A percentile compares a stretch with the other conserved stretches of the same genome.
These are phyloP conservation scores for Scolopax mira DNA, from an alignment of 2,113 vertebrate genomes.

Conservation along the genomic window DNA sequence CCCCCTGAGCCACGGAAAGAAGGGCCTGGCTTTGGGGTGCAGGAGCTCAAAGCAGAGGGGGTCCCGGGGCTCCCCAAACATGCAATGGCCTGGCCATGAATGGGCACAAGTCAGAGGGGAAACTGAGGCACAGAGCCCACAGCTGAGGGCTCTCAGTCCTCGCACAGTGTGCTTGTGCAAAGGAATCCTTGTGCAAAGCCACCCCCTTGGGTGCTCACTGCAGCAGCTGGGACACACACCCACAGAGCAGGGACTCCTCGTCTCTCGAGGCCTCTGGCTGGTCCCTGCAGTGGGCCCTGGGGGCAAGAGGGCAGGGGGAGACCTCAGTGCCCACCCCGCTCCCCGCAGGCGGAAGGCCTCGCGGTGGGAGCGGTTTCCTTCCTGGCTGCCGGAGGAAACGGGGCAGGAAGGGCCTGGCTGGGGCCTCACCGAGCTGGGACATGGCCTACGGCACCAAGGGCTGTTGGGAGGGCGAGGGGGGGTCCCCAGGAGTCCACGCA, in stretches of 20 bases:
- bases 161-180: accelerated
- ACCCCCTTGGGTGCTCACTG: accelerated
- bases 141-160: not conserved
- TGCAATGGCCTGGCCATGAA: accelerated
- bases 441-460: not conserved
- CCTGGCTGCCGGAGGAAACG: conserved; percentile 36
- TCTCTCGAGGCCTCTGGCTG: not conserved
- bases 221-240: not conserved
- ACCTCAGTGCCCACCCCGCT: not conserved
- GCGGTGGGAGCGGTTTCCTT: conserved; percentile 35
- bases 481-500: accelerated
- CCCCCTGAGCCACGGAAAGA: too few species aligned
- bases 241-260: not conserved
- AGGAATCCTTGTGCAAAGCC: not conserved
- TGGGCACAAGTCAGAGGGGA: not conserved
- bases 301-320: not conserved
- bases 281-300: not conserved
- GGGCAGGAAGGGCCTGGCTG: conserved; percentile 50
- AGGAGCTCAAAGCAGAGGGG: not conserved
- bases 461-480: too few species aligned
- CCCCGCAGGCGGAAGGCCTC: conserved; percentile 10
- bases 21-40: not conserved
- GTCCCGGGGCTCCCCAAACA: not conserved
- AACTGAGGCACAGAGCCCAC: not conserved
- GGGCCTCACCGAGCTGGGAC: not conserved